These are phyloP conservation scores for Drosophila rubida DNA, from an alignment of 2,888 invertebrate species.

Conservation along the genomic window DNA sequence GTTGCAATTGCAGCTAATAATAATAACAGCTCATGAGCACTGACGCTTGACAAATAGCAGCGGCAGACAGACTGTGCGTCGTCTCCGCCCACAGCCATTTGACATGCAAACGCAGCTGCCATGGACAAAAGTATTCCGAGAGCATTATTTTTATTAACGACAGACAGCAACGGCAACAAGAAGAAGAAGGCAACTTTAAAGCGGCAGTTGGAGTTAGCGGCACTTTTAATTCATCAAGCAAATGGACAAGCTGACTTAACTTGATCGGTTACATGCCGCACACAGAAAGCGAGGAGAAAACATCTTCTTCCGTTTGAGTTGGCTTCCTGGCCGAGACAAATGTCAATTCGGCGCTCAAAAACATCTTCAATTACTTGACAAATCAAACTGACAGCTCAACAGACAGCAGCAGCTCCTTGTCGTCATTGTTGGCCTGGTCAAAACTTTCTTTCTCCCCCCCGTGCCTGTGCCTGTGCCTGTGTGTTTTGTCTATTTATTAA, in stretches of 20 bases:
- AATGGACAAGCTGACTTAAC: conserved; percentile 46
- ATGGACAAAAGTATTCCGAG: conserved; percentile 34
- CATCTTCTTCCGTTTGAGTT: conserved; percentile 20
- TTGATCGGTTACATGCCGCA: conserved; percentile 64
- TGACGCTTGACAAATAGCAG: conserved; percentile 75
- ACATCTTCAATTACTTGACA: conserved; percentile 61
- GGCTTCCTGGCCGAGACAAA: conserved; percentile 39
- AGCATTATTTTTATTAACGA: conserved; percentile 60
- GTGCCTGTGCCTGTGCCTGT: no score
- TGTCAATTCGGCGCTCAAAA: conserved; percentile 56
- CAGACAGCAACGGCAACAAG: conserved; percentile 25
- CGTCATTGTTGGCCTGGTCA: conserved; percentile 44
- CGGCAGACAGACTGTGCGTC: conserved; percentile 32
- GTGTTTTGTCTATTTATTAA: conserved; percentile 79
- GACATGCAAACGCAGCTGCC: conserved; percentile 64
- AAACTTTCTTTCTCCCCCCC: conserved; percentile 53
- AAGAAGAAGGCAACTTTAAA: background rate
- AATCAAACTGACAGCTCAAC: conserved; percentile 53
- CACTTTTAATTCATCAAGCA: conserved; percentile 48
- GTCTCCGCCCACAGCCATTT: conserved; percentile 51
- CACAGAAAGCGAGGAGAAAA: conserved; percentile 21
- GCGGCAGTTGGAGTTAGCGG: background rate
- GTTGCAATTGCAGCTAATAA: conserved; percentile 71
- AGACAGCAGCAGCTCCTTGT: conserved; percentile 8
- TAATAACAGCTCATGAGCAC: conserved; percentile 79